Evolutionary conservation across 2,113 vertebrate genomes (phyloP), one percentile per base, ranked within the genome.

Genomic region (Mastomys coucha): DNA sequence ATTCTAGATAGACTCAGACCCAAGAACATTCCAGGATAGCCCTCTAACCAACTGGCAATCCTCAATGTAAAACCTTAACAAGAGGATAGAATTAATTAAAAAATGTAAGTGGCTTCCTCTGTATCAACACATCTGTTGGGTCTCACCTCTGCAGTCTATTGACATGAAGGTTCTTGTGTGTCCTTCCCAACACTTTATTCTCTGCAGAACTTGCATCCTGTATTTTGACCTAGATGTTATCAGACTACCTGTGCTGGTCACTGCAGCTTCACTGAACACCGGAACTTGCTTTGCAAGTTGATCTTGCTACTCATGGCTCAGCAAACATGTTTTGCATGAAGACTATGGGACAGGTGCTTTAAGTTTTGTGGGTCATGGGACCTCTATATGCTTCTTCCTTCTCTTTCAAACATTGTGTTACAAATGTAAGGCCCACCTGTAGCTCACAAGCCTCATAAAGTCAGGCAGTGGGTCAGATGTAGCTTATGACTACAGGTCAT

Each of bases 221-320:
- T 39, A 67, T 90, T 75, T 92, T 81, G 92, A 95, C 69, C 42
- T 75, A 80, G 4, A 75, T 90, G 56, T 19, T 58, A 31, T 75
- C 78, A 63, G 78, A 73, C 39, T 70, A 14, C 20, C 88, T 77
- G 49, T 33, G 67, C 49, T 84, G 39, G 53, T 91, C 16, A 49
- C 51, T 58, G 14, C 33, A 10, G 80, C 80, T 94, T 91, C 82
- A 78, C 73, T 93, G 73, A 78, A 69, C 72, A 67, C 7, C 28
- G 60, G 49, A 77, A 4, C 67, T 65, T 88, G 8, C 72, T 88
- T 36, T 42, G n/a, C 16, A 63, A 39, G 69, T 53, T 63, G n/a
- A 49, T 49, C 20, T 12, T 26, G 1, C 14, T 88, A 56, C 72
- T 95, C n/a, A 65, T 0, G 1, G 51, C 24, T 60, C 69, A 91